These are phyloP conservation scores for Rhopilema esculentum DNA, from an alignment of 30 jellyfish, hydroid and myxozoan species.

Conservation along the genomic window DNA sequence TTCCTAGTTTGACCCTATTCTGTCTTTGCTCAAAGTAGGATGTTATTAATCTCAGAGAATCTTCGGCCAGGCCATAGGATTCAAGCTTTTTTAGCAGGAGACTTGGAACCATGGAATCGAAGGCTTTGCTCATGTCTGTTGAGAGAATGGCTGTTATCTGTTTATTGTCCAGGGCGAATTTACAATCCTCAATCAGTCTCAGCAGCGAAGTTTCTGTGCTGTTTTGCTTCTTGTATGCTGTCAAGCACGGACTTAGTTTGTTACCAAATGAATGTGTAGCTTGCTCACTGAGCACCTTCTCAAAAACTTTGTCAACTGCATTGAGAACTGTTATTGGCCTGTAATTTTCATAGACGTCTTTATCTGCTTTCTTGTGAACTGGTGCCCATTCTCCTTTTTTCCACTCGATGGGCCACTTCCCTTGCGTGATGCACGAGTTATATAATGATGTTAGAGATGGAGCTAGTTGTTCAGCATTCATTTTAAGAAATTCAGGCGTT, in stretches of 20 bases:
- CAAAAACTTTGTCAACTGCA: conserved; percentile 54
- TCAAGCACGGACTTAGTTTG: conserved; percentile 48
- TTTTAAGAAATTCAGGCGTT: conserved; percentile 48
- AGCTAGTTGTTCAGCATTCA: conserved; percentile 57
- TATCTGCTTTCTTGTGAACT: conserved; percentile 54
- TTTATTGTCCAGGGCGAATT: conserved; percentile 42
- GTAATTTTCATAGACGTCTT: conserved; percentile 50
- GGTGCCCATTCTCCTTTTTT: conserved; percentile 60
- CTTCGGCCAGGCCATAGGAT: conserved; percentile 41
- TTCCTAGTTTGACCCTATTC: conserved; percentile 39
- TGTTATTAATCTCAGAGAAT: conserved; percentile 30
- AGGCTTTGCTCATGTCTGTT: conserved; percentile 65
- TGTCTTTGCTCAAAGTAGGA: conserved; percentile 56
- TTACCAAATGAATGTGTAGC: conserved; percentile 41
- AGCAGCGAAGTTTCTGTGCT: conserved; percentile 62
- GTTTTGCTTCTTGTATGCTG: conserved; percentile 67
- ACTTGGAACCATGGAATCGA: conserved; percentile 62
- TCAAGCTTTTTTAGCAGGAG: conserved; percentile 48
- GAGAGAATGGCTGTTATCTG: conserved; percentile 68
- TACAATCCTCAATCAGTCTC: conserved; percentile 54
- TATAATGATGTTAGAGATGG: conserved; percentile 44
- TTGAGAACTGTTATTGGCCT: conserved; percentile 63
- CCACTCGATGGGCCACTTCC: conserved; percentile 50
- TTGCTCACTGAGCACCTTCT: conserved; percentile 46
- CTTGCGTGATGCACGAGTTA: conserved; percentile 39